Evolutionary conservation across 2,113 vertebrate species (phyloP), one percentile per base, ranked within the genome.

Genomic region (Sander vitreus): DNA sequence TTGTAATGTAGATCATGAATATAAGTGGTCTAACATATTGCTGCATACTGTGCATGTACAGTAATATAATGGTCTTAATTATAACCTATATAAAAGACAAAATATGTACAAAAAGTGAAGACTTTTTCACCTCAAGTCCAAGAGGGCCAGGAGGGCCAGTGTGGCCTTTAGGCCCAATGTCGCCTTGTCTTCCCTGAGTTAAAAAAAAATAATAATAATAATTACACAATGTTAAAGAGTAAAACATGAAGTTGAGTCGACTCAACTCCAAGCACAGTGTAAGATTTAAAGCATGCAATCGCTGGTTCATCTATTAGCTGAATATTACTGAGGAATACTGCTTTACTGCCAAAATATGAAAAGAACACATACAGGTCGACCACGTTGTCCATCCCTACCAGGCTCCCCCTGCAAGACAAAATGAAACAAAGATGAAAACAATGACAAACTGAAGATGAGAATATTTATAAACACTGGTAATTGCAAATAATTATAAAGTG

Each of bases 131-230:
- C 86, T 64, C 11, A 66, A 0, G 6, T 43, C 93, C 91, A 51
- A 18, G 15, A 60, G 0, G 27, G 4, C 90, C 90, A 39, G 58
- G 27, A 25, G 5, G 25, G 10, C 91, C 92, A 39, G 1, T 8
- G 1, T 7, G 0, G 16, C 91, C 93, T 76, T 81, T 76, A 23
- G 23, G 43, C 5, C 92, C 92, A 72, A 19, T 25, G 25, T 7
- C 0, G 64, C 92, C 92, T 51, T n/a, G 3, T 62, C 6, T n/a
- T n/a, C 90, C 92, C 92, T 93, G 33, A 71, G 21, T 58, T 2
- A 30, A 58, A 66, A 60, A 60, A 7, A 27, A 5, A 53, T 9
- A 62, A 45, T 14, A 64, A 14, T 5, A 25, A 48, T 43, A 43
- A 43, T 11, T 13, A 59, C 1, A 25, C 10, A n/a, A 18, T 50